phyloP scores from a whole-genome alignment of 2,888 invertebrate genomes.

The Ferrisia virgata region DNA sequence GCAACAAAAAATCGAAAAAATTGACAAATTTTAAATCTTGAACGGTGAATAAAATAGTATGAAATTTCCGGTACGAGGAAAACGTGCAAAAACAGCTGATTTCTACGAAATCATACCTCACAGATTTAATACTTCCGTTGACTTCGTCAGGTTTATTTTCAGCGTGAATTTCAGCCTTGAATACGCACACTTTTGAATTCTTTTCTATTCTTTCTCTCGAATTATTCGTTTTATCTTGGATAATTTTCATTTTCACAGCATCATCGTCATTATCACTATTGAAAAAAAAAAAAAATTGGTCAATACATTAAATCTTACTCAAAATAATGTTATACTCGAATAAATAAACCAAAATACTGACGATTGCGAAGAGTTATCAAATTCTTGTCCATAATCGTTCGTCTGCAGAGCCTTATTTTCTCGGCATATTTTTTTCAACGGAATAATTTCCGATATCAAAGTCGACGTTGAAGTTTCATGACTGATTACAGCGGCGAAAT shows the following conservation, averaged over 20 bases:
- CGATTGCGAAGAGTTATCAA: neutral
- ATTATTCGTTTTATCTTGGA: neutral
- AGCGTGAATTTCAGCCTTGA: constrained; percentile 15
- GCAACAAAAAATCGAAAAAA: too few relatives aligned
- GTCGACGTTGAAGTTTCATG: constrained; percentile 67
- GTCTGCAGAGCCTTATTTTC: neutral
- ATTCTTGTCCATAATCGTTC: neutral
- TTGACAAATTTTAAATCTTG: too few relatives aligned
- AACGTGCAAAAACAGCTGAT: too few relatives aligned
- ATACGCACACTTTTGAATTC: neutral
- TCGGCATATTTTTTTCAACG: constrained; percentile 57
- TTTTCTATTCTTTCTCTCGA: neutral
- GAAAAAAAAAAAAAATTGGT: neutral
- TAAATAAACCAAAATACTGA: neutral
- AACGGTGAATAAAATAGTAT: too few relatives aligned
- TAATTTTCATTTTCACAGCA: neutral
- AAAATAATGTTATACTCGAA: neutral
- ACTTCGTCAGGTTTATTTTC: constrained; percentile 7
- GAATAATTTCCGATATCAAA: constrained; percentile 75
- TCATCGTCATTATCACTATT: constrained; percentile 22
- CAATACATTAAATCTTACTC: neutral
- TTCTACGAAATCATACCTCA: neutral
- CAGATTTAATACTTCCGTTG: neutral
- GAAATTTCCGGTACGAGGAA: too few relatives aligned
- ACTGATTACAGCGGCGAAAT: constrained; percentile 32